phyloP scores from a whole-genome alignment of 2,797 vertebrate species.

The Eupleurogrammus muticus region DNA sequence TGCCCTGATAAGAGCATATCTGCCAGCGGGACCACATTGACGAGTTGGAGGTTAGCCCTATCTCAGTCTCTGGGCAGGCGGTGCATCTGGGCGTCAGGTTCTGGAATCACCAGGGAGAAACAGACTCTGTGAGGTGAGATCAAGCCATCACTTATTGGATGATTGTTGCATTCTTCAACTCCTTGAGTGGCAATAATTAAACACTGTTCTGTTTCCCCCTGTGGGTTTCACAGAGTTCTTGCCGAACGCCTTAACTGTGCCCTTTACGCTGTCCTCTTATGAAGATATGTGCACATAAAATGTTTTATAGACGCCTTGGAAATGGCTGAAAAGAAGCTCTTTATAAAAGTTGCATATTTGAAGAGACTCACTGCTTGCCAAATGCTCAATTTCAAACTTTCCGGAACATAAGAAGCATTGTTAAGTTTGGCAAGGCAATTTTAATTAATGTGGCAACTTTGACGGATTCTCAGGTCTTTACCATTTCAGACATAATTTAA shows the following conservation, averaged over 20 bases:
- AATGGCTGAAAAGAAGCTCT: conserved; percentile 8
- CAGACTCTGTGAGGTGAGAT: conserved; percentile 49
- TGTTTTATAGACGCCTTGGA: conserved; percentile 4
- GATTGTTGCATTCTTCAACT: conserved; percentile 36
- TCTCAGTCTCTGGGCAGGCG: conserved; percentile 62
- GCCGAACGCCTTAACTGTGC: neutral
- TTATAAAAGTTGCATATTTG: neutral
- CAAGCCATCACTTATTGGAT: conserved; percentile 60
- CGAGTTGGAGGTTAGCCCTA: conserved; percentile 75
- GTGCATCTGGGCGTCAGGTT: conserved; percentile 48
- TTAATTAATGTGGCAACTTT: neutral
- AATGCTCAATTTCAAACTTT: neutral
- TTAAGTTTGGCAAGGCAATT: neutral
- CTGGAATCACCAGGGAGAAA: conserved; percentile 48
- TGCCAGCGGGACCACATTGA: conserved; percentile 62
- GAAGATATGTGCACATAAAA: conserved; percentile 9
- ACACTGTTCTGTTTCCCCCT: conserved; percentile 4
- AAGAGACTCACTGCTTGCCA: neutral
- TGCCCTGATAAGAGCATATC: conserved; percentile 79
- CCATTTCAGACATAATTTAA: neutral
- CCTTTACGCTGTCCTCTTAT: neutral
- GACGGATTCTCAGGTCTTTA: neutral
- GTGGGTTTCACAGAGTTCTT: neutral
- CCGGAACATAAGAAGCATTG: neutral
- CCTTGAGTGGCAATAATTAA: conserved; percentile 21